These are phyloP conservation scores for Noctilio leporinus DNA, from an alignment of 2,113 vertebrate genomes.

Conservation along the genomic window DNA sequence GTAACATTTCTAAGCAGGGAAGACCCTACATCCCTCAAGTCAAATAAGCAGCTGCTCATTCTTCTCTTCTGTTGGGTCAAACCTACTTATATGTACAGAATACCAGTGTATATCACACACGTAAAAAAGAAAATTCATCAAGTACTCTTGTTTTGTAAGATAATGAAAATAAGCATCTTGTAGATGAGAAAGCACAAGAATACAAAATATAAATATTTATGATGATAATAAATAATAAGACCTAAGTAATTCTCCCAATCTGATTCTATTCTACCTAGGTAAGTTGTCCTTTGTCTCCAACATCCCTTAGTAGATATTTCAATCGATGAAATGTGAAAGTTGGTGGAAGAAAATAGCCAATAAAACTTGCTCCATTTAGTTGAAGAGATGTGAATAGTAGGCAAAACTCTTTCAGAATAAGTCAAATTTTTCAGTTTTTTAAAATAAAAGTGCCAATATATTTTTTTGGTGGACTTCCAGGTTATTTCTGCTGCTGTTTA, in stretches of 20 bases:
- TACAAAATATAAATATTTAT: background rate
- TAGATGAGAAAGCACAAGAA: background rate
- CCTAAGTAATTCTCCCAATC: background rate
- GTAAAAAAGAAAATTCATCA: background rate
- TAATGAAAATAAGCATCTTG: background rate
- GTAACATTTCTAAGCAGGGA: background rate
- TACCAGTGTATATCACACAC: background rate
- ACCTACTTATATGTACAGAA: background rate
- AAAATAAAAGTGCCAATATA: background rate
- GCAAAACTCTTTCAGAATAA: background rate
- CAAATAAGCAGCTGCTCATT: background rate
- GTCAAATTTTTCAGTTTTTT: background rate
- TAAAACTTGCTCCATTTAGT: background rate
- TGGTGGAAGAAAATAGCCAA: rapidly evolving
- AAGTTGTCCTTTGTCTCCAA: background rate
- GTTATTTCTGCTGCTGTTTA: background rate
- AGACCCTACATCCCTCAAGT: background rate
- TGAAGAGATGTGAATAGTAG: background rate
- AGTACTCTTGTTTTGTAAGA: background rate
- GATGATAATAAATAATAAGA: background rate
- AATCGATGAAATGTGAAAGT: background rate
- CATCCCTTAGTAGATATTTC: background rate
- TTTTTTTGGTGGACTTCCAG: background rate
- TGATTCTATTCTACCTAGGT: background rate
- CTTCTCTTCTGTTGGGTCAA: background rate